A percentile compares a stretch with the other conserved stretches of the same genome.
Evolutionary conservation across 2,888 invertebrate species (phyloP).

Genomic region (Odiellus spinosus): DNA sequence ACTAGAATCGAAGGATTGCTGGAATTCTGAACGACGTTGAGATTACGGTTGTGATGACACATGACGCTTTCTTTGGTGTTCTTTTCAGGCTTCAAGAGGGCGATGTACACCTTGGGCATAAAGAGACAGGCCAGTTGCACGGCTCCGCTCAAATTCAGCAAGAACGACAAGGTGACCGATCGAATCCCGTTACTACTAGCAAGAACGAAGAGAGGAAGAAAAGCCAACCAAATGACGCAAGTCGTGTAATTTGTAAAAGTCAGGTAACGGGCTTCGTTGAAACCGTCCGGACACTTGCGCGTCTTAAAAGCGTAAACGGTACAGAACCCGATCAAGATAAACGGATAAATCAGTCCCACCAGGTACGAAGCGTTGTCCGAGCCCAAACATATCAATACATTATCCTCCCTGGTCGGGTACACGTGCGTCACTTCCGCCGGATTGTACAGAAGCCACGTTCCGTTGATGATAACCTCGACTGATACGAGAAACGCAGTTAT

Average conservation of each 20-base stretch:
- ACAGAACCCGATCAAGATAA: constrained; percentile 37
- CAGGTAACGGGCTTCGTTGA: constrained; percentile 41
- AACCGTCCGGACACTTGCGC: constrained; percentile 41
- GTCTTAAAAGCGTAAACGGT: constrained; percentile 41
- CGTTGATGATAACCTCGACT: constrained; percentile 36
- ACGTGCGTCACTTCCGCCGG: constrained; percentile 32
- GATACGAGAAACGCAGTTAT: constrained; percentile 36
- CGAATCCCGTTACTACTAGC: constrained; percentile 36
- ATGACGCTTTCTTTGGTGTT: constrained; percentile 42
- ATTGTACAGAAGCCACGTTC: constrained; percentile 35
- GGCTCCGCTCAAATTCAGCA: constrained; percentile 38
- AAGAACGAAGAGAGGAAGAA: constrained; percentile 37
- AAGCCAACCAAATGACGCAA: constrained; percentile 40
- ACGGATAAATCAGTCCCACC: constrained; percentile 38
- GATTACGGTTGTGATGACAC: constrained; percentile 23
- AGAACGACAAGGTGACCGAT: constrained; percentile 37
- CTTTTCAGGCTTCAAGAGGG: constrained; percentile 40
- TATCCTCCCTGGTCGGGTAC: constrained; percentile 28
- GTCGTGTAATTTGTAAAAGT: constrained; percentile 42
- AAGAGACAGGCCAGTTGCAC: constrained; percentile 39
- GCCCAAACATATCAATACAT: constrained; percentile 30
- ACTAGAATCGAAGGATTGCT: not conserved
- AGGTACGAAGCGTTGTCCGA: constrained; percentile 36
- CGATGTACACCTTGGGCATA: constrained; percentile 40
- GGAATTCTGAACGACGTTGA: not conserved